Percentiles rank a stretch among this genome's conserved stretches.
phyloP scores from a whole-genome alignment of 1,140 invertebrate species.

The Dendrolimus kikuchii region DNA sequence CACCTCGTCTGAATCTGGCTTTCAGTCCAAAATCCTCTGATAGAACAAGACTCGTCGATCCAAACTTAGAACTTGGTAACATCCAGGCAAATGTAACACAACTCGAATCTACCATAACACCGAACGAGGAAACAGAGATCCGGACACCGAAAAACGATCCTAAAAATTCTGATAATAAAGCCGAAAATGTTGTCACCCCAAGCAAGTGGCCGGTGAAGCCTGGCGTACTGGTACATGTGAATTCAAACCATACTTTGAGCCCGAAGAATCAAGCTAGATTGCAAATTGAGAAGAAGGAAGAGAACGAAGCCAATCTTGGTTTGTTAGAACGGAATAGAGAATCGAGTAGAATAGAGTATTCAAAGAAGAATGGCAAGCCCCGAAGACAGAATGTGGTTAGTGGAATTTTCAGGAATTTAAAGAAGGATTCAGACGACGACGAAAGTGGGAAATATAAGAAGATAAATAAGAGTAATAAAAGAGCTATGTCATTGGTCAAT shows the following conservation, averaged over 20 bases:
- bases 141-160: conserved; percentile 32
- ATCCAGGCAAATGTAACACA: conserved; percentile 54
- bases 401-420: conserved; percentile 55
- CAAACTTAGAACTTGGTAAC: conserved; percentile 50
- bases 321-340: conserved; percentile 49
- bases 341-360: conserved; percentile 35
- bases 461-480: conserved; percentile 59
- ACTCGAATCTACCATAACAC: conserved; percentile 44
- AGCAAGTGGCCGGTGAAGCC: conserved; percentile 91
- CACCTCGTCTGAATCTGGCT: conserved; percentile 55
- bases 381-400: conserved; percentile 44
- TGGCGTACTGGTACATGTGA: conserved; percentile 89
- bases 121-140: conserved; percentile 25
- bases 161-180: conserved; percentile 33
- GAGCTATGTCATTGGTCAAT: conserved; percentile 54
- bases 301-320: conserved; percentile 47
- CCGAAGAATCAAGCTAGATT: conserved; percentile 66
- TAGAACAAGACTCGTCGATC: conserved; percentile 62
- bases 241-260: conserved; percentile 72
- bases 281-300: conserved; percentile 28
- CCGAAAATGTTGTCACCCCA: conserved; percentile 55
- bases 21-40: conserved; percentile 65
- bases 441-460: conserved; percentile 62
- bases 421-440: conserved; percentile 51
- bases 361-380: conserved; percentile 51